Conservation (phyloP, 2,113 vertebrate species). For the Pan troglodytes region DNA sequence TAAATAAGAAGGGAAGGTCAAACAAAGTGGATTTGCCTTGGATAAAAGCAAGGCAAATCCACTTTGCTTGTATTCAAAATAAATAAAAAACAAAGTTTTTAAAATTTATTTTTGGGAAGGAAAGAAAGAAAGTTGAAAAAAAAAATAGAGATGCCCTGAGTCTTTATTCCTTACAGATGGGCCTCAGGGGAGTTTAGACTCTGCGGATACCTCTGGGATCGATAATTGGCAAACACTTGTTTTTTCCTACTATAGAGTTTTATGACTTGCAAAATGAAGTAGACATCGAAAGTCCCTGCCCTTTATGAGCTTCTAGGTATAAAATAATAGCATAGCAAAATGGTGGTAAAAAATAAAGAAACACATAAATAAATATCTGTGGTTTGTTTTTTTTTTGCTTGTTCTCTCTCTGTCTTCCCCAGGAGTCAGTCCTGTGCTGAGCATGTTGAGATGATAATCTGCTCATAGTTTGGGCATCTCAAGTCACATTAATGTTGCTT, state of each 20-base stretch:
- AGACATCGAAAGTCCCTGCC: not conserved
- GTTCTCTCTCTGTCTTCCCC: not conserved
- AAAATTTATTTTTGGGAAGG: not conserved
- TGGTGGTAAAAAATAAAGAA: not conserved
- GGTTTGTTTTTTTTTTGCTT: not conserved
- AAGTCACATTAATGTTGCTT: not conserved
- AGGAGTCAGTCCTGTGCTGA: too few relatives aligned
- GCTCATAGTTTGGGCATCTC: not conserved
- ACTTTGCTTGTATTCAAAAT: too few relatives aligned
- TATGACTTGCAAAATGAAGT: not conserved
- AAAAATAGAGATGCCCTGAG: not conserved
- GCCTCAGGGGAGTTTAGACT: not conserved
- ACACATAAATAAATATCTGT: not conserved
- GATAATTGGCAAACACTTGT: not conserved
- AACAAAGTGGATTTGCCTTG: not conserved
- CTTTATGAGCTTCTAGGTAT: not conserved
- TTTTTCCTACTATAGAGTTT: not conserved
- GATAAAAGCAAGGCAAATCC: not conserved
- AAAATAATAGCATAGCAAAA: not conserved
- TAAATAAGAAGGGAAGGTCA: not conserved
- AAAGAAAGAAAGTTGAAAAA: not conserved
- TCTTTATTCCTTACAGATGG: not conserved
- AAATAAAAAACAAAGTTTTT: too few relatives aligned
- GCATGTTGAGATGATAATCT: rapidly evolving
- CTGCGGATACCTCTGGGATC: not conserved